Base-by-base conservation (phyloP, 1,140 invertebrate species). In the Daktulosphaira vitifoliae region DNA sequence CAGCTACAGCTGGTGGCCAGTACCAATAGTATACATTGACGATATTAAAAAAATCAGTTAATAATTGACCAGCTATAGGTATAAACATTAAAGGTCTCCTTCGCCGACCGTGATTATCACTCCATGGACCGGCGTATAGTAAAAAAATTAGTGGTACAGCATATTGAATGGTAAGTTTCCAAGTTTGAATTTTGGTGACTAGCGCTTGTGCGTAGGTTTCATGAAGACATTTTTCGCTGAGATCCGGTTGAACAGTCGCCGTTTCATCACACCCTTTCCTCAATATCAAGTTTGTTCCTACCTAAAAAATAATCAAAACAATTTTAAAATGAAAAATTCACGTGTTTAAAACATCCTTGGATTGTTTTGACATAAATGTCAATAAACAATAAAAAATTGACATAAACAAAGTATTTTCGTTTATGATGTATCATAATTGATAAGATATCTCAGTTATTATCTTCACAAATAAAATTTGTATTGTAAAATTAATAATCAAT, bases 11-110 rank as follows among this genome's bases (percentile, higher is more conserved):
- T 2, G 68, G 68, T 8, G 65, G 25, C 68, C 68, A 69, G 15
- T 42, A 23, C 68, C 68, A 69, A 23, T 65, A 68, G 62, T 65
- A 69, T 15, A 68, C 62, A 33, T 68, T 66, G 7, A 66, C 18
- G 20, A 66, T 25, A 33, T 66, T 46, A 25, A 50, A 48, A 44
- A 48, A 9, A 15, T 54, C 39, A 11, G 67, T 68, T 22, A 67
- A 13, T 16, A 69, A 48, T n/a, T 69, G 64, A 15, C 69, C 69
- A 5, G 53, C 20, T 16, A 75, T 71, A 5, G 78, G 73, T 7
- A 79, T 49, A 6, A 78, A 68, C 49, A 81, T 72, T 0, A 78
- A 73, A 6, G 76, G 66, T 69, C 78, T 79, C 38, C 77, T 68
- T 8, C 76, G 72, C 29, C 66, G 62, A n/a, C 67, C 70, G 49